phyloP scores from a whole-genome alignment of 2,113 vertebrate genomes.

The Apteryx mantelli region DNA sequence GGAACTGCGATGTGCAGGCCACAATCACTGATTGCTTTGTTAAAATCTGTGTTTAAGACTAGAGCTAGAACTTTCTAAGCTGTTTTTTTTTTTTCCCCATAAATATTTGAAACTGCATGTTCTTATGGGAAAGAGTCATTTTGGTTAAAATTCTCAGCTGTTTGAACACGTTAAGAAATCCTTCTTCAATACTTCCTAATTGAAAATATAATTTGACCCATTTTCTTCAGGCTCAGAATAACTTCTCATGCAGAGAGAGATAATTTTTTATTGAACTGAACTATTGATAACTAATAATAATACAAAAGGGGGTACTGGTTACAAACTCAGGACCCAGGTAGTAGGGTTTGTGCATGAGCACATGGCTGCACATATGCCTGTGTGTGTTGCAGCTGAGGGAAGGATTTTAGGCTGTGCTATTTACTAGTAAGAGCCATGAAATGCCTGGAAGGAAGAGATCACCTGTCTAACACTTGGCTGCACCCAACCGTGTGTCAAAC shows the following conservation, averaged over 20 bases:
- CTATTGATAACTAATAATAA: not conserved
- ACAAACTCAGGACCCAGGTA: not conserved
- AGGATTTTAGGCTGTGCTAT: not conserved
- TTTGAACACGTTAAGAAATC: not conserved
- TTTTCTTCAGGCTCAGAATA: not conserved
- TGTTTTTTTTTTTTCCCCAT: not conserved
- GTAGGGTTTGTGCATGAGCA: accelerated
- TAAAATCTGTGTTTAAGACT: not conserved
- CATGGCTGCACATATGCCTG: not conserved
- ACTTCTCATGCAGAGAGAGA: not conserved
- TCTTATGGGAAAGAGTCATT: not conserved
- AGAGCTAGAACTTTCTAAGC: not conserved
- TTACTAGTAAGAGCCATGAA: not conserved
- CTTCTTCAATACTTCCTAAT: not conserved
- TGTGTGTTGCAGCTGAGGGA: not conserved
- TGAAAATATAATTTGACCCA: not conserved
- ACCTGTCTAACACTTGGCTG: not conserved
- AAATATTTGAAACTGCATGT: not conserved
- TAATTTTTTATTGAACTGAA: not conserved
- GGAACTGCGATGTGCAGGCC: not conserved
- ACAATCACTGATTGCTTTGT: not conserved
- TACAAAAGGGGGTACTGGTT: not conserved
- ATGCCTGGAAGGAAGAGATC: not conserved
- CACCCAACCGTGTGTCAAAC: not conserved
- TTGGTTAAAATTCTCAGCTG: not conserved